Base-by-base conservation (phyloP, 2,888 invertebrate genomes). In the Anthrax anthrax region DNA sequence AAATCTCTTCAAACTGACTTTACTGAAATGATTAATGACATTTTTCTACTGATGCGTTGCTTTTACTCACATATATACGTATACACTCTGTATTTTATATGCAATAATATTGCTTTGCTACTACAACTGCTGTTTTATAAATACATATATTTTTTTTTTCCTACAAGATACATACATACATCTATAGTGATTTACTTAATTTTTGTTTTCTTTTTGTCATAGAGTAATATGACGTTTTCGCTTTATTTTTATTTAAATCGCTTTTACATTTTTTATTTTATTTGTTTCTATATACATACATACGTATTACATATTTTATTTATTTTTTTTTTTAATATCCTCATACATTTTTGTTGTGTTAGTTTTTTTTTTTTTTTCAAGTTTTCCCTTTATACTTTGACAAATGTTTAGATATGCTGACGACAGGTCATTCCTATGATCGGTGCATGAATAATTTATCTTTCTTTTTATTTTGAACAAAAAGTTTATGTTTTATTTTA, bases 361-460 rank as follows among this genome's bases (percentile, higher is more conserved):
- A 4, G 13, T 32, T 32, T 2, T 32, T 32, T 32, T 32, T 32
- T 32, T 32, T 32, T 4, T 32, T 32, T 45, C 29, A 27, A 17
- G 12, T 16, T 40, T 16, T 40, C 36, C 39, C 44, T 12, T 14
- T 45, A 36, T 38, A 29, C 39, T 48, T 47, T 51, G 52, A 52
- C 52, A 53, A 51, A 53, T 53, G 50, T 50, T 49, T 44, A 36
- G 43, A 51, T 48, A 47, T 51, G 51, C 49, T 47, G 51, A 49
- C 52, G 51, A 51, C 52, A 52, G 51, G 50, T 52, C 51, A 42
- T 38, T 47, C 36, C 36, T 40, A 12, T 12, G 29, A 32, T 32
- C 12, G 29, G 37, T 43, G 37, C 29, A 32, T 32, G 29, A 32
- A 32, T 32, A 32, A 32, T 32, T 32, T 32, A 32, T 32, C 29